Evolutionary conservation across 2,113 vertebrate species (phyloP), one percentile per base, ranked within the genome.

Genomic region (Sinosuthora webbiana): DNA sequence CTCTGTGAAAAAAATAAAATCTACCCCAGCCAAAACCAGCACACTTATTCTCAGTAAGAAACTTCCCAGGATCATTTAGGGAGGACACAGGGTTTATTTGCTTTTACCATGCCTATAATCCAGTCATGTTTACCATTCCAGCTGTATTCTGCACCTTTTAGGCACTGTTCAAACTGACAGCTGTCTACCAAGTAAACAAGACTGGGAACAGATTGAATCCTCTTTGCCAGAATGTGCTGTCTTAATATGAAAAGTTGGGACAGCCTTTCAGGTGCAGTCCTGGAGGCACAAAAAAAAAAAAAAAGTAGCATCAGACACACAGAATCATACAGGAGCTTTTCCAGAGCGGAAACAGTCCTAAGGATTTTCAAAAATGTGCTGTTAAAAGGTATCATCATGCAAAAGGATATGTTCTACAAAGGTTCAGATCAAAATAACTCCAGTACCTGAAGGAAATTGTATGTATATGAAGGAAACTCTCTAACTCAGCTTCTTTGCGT

Each of bases 31-130:
- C 50, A 50, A 73, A 73, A 27, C 10, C 35, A 73, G 22, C 25
- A 37, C 35, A 44, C 4, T 50, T 37, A 23, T 19, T 68, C 42
- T 13, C 13, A 55, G 21, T 28, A 50, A 93, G n/a, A 79, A 78
- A 65, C 3, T 68, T 85, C 5, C 15, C 21, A 85, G 31, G 23
- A 27, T 16, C 6, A 6, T 60, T 87, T 12, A 41, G 17, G 30
- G 21, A 8, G 18, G 11, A 37, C 8, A 42, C 0, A 1, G 16
- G 1, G 2, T 35, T 90, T 74, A 42, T 28, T 24, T 71, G 11
- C 23, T 62, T 73, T 83, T 77, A 53, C 7, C 11, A 30, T 6
- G 1, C 15, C 37, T 75, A 25, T 21, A 35, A 74, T 42, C 80
- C 35, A 39, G 35, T 13, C 17, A 23, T 44, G n/a, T 67, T 82